Conservation (phyloP, 2,113 vertebrate species). For the Alexandromys fortis region DNA sequence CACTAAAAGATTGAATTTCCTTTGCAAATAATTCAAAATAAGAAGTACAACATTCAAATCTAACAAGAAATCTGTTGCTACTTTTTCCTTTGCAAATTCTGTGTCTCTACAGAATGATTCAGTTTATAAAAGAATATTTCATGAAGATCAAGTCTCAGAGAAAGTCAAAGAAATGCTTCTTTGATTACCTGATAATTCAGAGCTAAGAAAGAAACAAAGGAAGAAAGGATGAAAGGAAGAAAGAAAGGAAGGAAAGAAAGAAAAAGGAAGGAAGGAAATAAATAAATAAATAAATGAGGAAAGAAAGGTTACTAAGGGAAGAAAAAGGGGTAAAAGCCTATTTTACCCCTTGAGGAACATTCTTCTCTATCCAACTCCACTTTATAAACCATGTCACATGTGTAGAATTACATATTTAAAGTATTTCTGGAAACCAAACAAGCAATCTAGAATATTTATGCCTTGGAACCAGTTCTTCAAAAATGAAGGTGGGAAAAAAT, state of each 20-base stretch:
- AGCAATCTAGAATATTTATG: background rate
- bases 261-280: accelerated
- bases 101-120: constrained; percentile 50
- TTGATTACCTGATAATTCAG: constrained; percentile 36
- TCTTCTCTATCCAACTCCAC: background rate
- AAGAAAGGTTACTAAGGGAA: background rate
- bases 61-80: constrained; percentile 20
- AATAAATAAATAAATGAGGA: too few relatives aligned
- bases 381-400: background rate
- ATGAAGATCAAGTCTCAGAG: constrained; percentile 59
- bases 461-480: background rate
- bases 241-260: background rate
- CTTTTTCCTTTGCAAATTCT: constrained; percentile 50
- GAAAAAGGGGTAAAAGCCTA: too few relatives aligned
- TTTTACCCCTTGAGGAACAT: background rate
- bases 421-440: background rate
- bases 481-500: background rate
- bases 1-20: background rate
- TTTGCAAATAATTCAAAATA: constrained; percentile 5
- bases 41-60: constrained; percentile 31
- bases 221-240: background rate
- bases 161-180: constrained; percentile 17
- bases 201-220: background rate
- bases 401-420: background rate
- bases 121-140: constrained; percentile 80